These are phyloP conservation scores for Ladona fulva DNA, from an alignment of 1,140 invertebrate genomes.

Conservation along the genomic window DNA sequence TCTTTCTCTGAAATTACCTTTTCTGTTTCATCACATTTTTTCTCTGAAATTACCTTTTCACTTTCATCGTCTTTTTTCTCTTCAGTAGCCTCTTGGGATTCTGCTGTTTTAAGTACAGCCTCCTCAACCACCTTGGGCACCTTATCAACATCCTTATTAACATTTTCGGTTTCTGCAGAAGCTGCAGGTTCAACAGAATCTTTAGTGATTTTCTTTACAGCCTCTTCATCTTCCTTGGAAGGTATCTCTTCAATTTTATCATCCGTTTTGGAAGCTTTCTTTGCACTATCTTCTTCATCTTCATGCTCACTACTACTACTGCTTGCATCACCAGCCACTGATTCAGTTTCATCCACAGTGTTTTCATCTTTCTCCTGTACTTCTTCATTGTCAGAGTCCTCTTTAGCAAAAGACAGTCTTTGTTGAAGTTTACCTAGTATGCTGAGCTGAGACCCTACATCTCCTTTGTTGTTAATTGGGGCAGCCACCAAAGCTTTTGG, in stretches of 20 bases:
- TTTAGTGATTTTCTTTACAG: neutral
- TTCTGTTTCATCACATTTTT: no score
- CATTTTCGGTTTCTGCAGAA: neutral
- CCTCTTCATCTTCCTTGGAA: neutral
- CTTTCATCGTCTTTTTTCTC: no score
- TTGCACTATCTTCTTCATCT: neutral
- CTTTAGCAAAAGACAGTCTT: constrained; percentile 13
- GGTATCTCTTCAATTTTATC: neutral
- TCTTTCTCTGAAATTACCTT: no score
- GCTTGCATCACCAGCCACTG: constrained; percentile 8
- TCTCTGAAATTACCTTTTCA: no score
- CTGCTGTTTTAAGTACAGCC: neutral
- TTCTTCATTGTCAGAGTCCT: constrained; percentile 13
- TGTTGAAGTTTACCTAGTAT: constrained; percentile 15
- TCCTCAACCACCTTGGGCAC: neutral
- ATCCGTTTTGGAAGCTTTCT: neutral
- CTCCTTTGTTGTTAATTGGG: neutral
- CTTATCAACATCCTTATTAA: neutral
- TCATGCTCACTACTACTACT: constrained; percentile 26
- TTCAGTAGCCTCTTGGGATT: neutral
- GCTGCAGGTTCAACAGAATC: neutral
- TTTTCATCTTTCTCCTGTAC: constrained; percentile 12
- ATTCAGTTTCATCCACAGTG: constrained; percentile 19
- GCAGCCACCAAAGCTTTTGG: neutral
- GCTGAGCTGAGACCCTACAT: neutral